Evolutionary conservation across 2,113 vertebrate species (phyloP).

Genomic region (Sisor rabdophorus): DNA sequence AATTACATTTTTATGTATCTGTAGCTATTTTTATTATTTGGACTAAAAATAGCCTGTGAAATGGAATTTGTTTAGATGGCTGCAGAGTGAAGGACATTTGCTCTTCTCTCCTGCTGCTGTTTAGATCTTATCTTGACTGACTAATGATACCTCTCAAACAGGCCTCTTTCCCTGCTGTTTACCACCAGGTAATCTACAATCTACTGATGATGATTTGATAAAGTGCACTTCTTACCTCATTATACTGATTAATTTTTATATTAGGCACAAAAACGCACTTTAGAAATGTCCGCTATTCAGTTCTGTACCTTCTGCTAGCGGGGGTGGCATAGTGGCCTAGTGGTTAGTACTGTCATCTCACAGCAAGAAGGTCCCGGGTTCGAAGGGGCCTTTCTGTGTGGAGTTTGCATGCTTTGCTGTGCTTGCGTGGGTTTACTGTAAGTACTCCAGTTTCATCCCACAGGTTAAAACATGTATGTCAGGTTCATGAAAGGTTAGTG

Average conservation of each 20-base stretch:
- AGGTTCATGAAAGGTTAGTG: too few species aligned
- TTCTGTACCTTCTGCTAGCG: background rate
- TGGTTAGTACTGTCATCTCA: too few species aligned
- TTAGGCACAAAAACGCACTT: background rate
- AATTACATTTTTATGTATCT: background rate
- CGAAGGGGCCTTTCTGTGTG: too few species aligned
- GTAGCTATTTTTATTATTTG: constrained; percentile 17
- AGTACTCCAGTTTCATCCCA: too few species aligned
- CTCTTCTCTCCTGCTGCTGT: constrained; percentile 21
- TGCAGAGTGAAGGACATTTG: constrained; percentile 38
- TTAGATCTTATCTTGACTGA: constrained; percentile 33
- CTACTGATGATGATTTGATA: background rate
- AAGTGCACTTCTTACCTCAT: background rate
- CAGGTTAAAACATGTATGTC: too few species aligned
- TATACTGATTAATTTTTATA: too few species aligned
- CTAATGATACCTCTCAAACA: constrained; percentile 32
- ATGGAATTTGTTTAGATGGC: constrained; percentile 40
- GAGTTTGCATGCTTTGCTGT: too few species aligned
- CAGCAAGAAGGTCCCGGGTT: too few species aligned
- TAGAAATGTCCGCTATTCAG: background rate
- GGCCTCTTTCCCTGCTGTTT: constrained; percentile 29
- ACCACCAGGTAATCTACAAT: too few species aligned
- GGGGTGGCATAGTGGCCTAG: too few species aligned
- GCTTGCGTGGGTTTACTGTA: too few species aligned
- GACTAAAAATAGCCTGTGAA: constrained; percentile 45